Percentiles rank a stretch among this genome's conserved stretches.
These are phyloP conservation scores for Aspidiotus destructor DNA, from an alignment of 2,888 invertebrate species.

Conservation along the genomic window DNA sequence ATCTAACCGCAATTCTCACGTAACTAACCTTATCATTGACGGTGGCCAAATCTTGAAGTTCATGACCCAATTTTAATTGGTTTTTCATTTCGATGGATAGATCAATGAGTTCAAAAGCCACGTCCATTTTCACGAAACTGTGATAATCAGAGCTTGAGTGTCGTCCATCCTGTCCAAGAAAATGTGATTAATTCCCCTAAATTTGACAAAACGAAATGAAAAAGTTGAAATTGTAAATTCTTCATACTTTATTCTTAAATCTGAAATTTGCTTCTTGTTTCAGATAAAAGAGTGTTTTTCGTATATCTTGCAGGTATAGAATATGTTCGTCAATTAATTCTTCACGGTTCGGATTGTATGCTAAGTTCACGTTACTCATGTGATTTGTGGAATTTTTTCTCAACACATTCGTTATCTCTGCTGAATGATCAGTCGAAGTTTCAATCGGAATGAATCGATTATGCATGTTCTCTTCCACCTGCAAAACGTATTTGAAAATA, in stretches of 20 bases:
- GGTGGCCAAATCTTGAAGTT: slow-evolving; percentile 8
- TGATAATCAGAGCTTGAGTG: slow-evolving; percentile 15
- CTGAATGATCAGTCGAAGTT: not conserved
- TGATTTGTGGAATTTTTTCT: not conserved
- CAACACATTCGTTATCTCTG: not conserved
- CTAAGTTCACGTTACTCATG: slow-evolving; percentile 1
- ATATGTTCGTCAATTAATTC: slow-evolving; percentile 21
- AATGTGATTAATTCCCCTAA: not conserved
- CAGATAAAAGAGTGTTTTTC: slow-evolving; percentile 7
- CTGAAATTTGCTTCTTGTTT: slow-evolving; percentile 16
- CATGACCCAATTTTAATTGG: slow-evolving; percentile 20
- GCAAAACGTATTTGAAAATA: not conserved
- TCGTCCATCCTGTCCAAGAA: slow-evolving; percentile 7
- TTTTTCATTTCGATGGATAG: slow-evolving; percentile 30
- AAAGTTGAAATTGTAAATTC: not conserved
- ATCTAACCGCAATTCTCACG: not conserved
- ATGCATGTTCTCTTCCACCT: not conserved
- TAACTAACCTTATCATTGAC: slow-evolving; percentile 22
- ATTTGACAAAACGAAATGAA: not conserved
- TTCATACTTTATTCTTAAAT: slow-evolving; percentile 6
- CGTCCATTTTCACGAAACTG: slow-evolving; percentile 21
- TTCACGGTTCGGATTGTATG: not conserved
- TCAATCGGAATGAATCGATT: slow-evolving; percentile 10
- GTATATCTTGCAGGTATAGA: slow-evolving; percentile 15
- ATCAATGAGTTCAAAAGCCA: slow-evolving; percentile 29